Evolutionary conservation across 2,113 vertebrate genomes (phyloP).

Genomic region (Sardina pilchardus): DNA sequence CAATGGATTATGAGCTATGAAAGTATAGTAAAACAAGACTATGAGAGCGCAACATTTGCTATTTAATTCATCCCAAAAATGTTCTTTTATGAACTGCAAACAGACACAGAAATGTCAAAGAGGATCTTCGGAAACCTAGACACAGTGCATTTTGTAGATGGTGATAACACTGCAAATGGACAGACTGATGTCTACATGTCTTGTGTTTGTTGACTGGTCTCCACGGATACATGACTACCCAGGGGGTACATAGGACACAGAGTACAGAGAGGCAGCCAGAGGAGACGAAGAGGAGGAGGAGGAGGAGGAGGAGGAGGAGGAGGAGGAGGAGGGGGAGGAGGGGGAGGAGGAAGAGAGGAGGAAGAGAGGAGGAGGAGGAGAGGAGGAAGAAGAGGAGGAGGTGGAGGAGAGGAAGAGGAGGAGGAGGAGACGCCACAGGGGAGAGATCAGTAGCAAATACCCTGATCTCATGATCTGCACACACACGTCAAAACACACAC

Average conservation of each 20-base stretch:
- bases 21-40: background rate
- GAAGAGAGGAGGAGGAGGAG: too few relatives aligned
- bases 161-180: background rate
- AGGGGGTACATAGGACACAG: background rate
- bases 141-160: background rate
- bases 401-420: too few relatives aligned
- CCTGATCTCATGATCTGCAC: background rate
- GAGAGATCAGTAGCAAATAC: background rate
- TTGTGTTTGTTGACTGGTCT: background rate
- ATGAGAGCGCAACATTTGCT: background rate
- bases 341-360: background rate
- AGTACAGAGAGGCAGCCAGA: background rate
- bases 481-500: background rate
- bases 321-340: background rate
- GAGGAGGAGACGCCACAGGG: background rate
- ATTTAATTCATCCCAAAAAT: background rate
- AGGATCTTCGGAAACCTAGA: background rate
- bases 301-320: background rate
- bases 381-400: background rate
- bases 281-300: background rate
- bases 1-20: background rate
- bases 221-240: background rate
- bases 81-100: background rate
- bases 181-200: background rate
- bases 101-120: background rate